Evolutionary conservation across 2,113 vertebrate genomes (phyloP).

Genomic region (Cephalopholis sonnerati): DNA sequence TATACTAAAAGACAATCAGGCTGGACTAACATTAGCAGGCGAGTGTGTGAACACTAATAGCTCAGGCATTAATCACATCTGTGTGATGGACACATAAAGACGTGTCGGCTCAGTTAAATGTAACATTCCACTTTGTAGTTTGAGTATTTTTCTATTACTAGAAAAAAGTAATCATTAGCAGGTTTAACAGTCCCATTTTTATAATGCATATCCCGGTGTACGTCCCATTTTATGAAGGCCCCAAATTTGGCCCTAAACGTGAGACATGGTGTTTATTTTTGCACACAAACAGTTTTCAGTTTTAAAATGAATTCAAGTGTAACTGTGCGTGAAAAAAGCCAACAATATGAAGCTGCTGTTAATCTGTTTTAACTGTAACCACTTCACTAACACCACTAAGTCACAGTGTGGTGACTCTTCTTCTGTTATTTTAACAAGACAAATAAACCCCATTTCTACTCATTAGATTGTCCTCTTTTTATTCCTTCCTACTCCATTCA

Average conservation of each 20-base stretch:
- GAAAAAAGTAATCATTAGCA: background rate
- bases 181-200: background rate
- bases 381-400: slow-evolving; percentile 5
- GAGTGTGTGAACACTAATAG: background rate
- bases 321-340: background rate
- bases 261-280: background rate
- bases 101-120: background rate
- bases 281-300: background rate
- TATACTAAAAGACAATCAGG: background rate
- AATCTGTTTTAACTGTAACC: slow-evolving; percentile 8
- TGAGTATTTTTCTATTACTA: background rate
- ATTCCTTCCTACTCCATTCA: background rate
- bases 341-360: slow-evolving; percentile 1
- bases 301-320: background rate
- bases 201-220: background rate
- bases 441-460: slow-evolving; percentile 44
- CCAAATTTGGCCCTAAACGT: background rate
- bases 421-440: slow-evolving; percentile 7
- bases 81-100: background rate
- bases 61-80: background rate
- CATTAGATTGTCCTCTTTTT: background rate
- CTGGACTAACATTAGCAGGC: background rate
- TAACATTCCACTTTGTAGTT: background rate
- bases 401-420: background rate
- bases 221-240: background rate